phyloP scores from a whole-genome alignment of 2,113 vertebrate species.

The Heterocephalus glaber region DNA sequence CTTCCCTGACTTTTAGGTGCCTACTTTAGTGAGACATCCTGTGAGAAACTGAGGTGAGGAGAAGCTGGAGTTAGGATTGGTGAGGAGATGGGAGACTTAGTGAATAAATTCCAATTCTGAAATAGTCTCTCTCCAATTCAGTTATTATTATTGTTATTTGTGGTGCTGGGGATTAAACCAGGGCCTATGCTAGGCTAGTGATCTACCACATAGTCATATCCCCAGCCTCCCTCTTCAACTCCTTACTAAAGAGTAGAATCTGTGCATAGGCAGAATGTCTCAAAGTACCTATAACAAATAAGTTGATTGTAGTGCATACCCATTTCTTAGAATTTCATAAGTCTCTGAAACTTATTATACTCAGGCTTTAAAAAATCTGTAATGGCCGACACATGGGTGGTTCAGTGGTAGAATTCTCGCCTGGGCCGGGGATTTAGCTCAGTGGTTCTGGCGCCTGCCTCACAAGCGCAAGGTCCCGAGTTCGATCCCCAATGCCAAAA shows the following conservation, averaged over 20 bases:
- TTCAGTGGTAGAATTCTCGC: too few relatives aligned
- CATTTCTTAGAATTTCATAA: conserved; percentile 43
- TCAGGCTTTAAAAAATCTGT: not conserved
- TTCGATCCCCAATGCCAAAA: too few relatives aligned
- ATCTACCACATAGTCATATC: too few relatives aligned
- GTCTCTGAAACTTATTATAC: conserved; percentile 1
- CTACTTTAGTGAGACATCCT: conserved; percentile 16
- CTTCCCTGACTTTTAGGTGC: not conserved
- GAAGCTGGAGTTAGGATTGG: not conserved
- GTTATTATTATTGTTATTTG: not conserved
- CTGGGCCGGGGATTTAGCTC: too few relatives aligned
- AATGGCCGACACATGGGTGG: too few relatives aligned
- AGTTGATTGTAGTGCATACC: not conserved
- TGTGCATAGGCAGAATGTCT: not conserved
- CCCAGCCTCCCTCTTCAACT: not conserved
- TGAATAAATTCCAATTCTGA: conserved; percentile 20
- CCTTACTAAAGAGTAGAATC: not conserved
- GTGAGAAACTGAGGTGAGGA: not conserved
- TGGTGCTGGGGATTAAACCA: not conserved
- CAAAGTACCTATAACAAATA: not conserved
- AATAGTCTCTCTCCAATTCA: not conserved
- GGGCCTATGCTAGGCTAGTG: not conserved
- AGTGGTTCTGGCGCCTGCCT: too few relatives aligned
- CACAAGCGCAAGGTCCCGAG: too few relatives aligned
- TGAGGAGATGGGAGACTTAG: not conserved